phyloP scores from a whole-genome alignment of 2,113 vertebrate genomes.

The Crocuta crocuta region DNA sequence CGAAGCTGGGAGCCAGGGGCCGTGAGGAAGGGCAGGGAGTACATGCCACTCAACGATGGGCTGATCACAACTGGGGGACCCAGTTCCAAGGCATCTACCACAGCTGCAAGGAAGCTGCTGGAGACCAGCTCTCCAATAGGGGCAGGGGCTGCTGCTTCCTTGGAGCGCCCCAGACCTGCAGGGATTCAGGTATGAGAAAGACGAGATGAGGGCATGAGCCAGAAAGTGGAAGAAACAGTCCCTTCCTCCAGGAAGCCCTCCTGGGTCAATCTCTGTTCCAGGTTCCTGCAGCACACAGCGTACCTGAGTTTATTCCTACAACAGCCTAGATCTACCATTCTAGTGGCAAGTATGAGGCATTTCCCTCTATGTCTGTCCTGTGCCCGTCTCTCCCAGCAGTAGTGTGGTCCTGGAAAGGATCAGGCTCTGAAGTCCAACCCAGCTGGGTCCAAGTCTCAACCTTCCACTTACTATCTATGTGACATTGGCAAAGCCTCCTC shows the following conservation, averaged over 20 bases:
- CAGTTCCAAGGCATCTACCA: conserved; percentile 90
- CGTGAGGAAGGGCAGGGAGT: conserved; percentile 94
- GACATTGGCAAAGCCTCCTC: neutral
- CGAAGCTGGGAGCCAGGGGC: conserved; percentile 89
- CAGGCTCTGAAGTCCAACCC: neutral
- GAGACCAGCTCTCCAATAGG: conserved; percentile 90
- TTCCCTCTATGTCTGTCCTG: neutral
- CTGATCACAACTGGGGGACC: conserved; percentile 93
- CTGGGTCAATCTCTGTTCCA: neutral
- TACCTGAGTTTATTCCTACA: neutral
- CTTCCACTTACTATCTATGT: neutral
- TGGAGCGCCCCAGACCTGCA: conserved; percentile 92
- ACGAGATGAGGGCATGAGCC: neutral
- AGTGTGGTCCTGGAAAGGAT: neutral
- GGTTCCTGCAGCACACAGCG: neutral
- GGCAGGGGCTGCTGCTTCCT: conserved; percentile 88
- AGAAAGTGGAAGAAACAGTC: neutral
- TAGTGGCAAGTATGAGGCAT: neutral
- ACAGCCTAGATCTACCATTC: neutral
- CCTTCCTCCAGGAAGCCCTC: conserved; percentile 22
- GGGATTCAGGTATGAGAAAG: neutral
- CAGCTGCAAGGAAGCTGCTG: conserved; percentile 89
- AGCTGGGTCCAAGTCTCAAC: neutral
- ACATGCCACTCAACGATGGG: conserved; percentile 98
- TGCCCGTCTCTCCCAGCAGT: neutral